phyloP scores from a whole-genome alignment of 2,113 vertebrate genomes.

The Pampusana beccarii region DNA sequence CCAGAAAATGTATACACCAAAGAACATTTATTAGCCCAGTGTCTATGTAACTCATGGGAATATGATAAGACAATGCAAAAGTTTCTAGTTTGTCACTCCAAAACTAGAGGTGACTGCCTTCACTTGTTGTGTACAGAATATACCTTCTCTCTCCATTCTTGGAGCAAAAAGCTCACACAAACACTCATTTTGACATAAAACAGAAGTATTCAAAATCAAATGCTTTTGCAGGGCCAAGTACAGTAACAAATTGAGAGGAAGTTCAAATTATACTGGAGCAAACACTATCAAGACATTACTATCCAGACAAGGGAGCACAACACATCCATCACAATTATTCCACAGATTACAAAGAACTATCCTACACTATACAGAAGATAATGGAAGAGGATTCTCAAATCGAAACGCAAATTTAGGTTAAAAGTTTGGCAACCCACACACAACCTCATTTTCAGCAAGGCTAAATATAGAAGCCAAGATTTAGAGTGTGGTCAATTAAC shows the following conservation, averaged over 20 bases:
- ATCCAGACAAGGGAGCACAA: background rate
- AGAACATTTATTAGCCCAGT: background rate
- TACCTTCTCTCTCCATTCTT: background rate
- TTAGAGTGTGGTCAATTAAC: background rate
- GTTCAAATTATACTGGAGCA: background rate
- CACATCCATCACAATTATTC: background rate
- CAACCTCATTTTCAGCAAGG: background rate
- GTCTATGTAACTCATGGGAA: background rate
- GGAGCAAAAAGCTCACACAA: background rate
- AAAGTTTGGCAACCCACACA: background rate
- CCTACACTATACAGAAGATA: background rate
- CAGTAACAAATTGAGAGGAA: background rate
- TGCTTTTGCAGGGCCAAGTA: background rate
- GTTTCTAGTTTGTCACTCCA: background rate
- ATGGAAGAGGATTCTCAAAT: background rate
- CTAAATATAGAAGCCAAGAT: background rate
- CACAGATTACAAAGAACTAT: background rate
- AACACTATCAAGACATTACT: background rate
- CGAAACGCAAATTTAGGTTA: background rate
- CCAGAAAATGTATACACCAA: background rate
- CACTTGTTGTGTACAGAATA: background rate
- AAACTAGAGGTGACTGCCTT: background rate
- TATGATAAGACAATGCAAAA: rapidly evolving
- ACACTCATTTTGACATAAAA: background rate
- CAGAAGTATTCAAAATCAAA: background rate